A percentile compares a stretch with the other conserved stretches of the same genome.
phyloP scores from a whole-genome alignment of 1,140 invertebrate species.

The Caenorhabditis latens region DNA sequence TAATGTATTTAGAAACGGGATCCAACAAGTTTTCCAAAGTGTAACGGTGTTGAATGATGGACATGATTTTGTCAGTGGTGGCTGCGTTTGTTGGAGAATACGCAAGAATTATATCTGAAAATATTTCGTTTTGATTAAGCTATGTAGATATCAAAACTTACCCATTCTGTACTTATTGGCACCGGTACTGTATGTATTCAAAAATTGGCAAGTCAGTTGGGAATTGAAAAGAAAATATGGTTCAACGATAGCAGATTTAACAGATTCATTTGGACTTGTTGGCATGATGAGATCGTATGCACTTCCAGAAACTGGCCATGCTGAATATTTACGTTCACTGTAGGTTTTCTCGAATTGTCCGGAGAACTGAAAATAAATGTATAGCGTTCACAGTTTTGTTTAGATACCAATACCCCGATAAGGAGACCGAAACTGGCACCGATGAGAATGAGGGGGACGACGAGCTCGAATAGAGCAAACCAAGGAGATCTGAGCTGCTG shows the following conservation, averaged over 20 bases:
- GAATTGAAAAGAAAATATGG: constrained; percentile 34
- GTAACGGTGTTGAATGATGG: constrained; percentile 35
- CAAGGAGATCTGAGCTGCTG: constrained; percentile 71
- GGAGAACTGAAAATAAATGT: constrained; percentile 61
- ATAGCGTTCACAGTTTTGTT: background rate
- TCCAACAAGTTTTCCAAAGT: background rate
- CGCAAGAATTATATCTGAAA: constrained; percentile 55
- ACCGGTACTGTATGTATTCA: background rate
- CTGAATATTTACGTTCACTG: constrained; percentile 45
- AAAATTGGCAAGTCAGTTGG: constrained; percentile 32
- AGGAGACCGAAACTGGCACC: constrained; percentile 70
- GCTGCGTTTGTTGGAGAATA: constrained; percentile 48
- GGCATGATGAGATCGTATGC: constrained; percentile 67
- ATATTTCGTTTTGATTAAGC: background rate
- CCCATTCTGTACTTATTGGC: constrained; percentile 3
- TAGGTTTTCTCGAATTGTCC: constrained; percentile 69
- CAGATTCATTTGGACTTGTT: background rate
- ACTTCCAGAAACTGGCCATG: constrained; percentile 69
- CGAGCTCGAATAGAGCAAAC: constrained; percentile 71
- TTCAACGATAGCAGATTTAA: constrained; percentile 39
- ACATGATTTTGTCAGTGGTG: constrained; percentile 61
- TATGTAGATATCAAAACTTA: background rate
- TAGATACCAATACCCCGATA: constrained; percentile 64
- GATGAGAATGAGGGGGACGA: constrained; percentile 72
- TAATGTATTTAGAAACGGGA: background rate